Evolutionary conservation across 1,140 invertebrate genomes (phyloP).

Genomic region (Drosophila gunungcola): DNA sequence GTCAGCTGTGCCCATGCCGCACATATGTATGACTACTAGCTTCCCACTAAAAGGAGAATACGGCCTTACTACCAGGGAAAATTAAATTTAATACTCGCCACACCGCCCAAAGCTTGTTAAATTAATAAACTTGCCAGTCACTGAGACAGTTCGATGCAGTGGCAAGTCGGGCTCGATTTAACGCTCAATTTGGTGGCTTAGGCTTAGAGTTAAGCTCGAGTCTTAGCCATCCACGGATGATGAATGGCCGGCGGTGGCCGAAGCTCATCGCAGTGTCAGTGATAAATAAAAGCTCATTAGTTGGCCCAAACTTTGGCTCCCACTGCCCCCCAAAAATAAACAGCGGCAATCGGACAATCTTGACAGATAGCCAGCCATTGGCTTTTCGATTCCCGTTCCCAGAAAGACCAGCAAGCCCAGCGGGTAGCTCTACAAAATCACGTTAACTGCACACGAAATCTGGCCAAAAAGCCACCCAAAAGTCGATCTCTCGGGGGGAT

Average conservation of each 20-base stretch:
- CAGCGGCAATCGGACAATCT: conserved; percentile 25
- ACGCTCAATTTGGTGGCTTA: conserved; percentile 61
- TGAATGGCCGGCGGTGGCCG: conserved; percentile 53
- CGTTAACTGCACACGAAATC: conserved; percentile 18
- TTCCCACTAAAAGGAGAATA: conserved; percentile 13
- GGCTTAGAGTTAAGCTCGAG: conserved; percentile 19
- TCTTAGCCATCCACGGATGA: conserved; percentile 33
- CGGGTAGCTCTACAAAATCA: conserved; percentile 35
- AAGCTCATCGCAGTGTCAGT: conserved; percentile 58
- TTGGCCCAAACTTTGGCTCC: conserved; percentile 24
- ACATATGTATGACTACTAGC: conserved; percentile 8
- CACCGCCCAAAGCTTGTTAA: conserved; percentile 62
- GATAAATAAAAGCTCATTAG: conserved; percentile 80
- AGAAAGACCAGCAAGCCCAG: conserved; percentile 27
- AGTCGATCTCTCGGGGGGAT: conserved; percentile 5
- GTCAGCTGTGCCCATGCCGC: conserved; percentile 57
- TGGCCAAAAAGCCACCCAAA: conserved; percentile 56
- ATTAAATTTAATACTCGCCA: conserved; percentile 71
- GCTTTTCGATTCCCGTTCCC: conserved; percentile 27
- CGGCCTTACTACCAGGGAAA: conserved; percentile 24
- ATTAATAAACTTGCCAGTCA: conserved; percentile 75
- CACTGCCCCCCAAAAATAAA: conserved; percentile 13
- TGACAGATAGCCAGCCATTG: conserved; percentile 65
- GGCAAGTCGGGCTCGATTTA: conserved; percentile 66
- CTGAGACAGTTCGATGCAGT: conserved; percentile 47